These are phyloP conservation scores for Sebastes itinus DNA, from an alignment of 2,797 vertebrate species.

Conservation along the genomic window DNA sequence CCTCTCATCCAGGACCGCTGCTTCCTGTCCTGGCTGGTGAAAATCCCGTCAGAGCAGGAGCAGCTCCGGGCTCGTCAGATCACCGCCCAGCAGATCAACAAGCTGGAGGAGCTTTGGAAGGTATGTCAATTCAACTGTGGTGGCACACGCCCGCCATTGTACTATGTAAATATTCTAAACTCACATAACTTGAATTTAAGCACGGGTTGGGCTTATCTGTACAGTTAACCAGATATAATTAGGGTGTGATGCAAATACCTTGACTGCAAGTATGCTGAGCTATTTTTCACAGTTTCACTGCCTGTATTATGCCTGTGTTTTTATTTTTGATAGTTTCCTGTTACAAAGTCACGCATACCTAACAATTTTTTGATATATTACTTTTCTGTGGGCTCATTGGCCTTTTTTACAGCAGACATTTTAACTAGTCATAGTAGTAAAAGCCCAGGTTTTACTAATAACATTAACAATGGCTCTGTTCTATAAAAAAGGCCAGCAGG, in stretches of 20 bases:
- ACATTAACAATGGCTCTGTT: background rate
- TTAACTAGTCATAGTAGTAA: background rate
- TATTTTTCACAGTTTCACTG: background rate
- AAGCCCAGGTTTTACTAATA: background rate
- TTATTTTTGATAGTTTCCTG: background rate
- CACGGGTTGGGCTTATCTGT: background rate
- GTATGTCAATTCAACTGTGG: slow-evolving; percentile 75
- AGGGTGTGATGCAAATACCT: slow-evolving; percentile 15
- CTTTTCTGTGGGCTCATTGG: background rate
- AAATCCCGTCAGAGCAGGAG: slow-evolving; percentile 98
- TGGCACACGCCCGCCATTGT: background rate
- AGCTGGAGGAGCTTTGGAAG: slow-evolving; percentile 99
- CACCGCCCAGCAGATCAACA: slow-evolving; percentile 98
- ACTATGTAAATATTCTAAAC: slow-evolving; percentile 18
- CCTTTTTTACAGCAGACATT: background rate
- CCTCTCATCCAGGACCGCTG: slow-evolving; percentile 98
- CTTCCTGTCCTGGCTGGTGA: slow-evolving; percentile 98
- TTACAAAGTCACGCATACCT: background rate
- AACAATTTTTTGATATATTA: background rate
- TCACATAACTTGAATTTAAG: background rate
- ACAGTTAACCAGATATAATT: background rate
- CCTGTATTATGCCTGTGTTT: background rate
- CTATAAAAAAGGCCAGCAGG: background rate
- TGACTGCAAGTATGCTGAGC: background rate
- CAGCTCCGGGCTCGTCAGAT: slow-evolving; percentile 96